phyloP scores from a whole-genome alignment of 1,140 invertebrate genomes.

The Ruditapes philippinarum region DNA sequence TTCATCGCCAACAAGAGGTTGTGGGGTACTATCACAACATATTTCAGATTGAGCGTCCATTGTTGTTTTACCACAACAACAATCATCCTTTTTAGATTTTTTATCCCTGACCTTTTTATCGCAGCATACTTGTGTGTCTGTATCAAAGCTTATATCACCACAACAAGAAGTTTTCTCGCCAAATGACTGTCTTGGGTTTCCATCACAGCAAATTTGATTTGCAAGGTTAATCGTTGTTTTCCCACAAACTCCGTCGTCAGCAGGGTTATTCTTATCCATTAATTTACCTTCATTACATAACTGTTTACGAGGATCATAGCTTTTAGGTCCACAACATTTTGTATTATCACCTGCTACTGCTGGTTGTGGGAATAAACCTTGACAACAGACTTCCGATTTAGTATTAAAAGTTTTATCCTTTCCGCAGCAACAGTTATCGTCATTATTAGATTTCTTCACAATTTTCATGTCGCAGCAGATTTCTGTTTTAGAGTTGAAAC shows the following conservation, averaged over 20 bases:
- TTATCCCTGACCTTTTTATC: conserved; percentile 54
- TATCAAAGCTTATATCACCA: conserved; percentile 49
- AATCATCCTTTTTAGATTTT: conserved; percentile 59
- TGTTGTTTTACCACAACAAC: conserved; percentile 62
- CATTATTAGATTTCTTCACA: conserved; percentile 30
- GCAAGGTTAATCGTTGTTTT: conserved; percentile 45
- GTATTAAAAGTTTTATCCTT: conserved; percentile 54
- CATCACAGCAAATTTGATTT: conserved; percentile 59
- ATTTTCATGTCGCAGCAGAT: conserved; percentile 57
- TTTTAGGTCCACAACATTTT: conserved; percentile 50
- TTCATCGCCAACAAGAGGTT: conserved; percentile 25
- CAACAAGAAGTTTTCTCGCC: conserved; percentile 56
- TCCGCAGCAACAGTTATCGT: conserved; percentile 65
- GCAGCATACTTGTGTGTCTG: conserved; percentile 51
- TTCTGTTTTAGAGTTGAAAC: conserved; percentile 43
- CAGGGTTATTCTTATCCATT: conserved; percentile 28
- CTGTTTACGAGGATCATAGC: conserved; percentile 45
- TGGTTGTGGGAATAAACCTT: conserved; percentile 55
- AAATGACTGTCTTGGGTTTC: conserved; percentile 11
- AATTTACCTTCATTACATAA: conserved; percentile 50
- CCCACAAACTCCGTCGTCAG: conserved; percentile 57
- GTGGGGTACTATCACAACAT: conserved; percentile 49
- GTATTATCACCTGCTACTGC: conserved; percentile 44
- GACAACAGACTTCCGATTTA: conserved; percentile 52
- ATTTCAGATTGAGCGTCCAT: conserved; percentile 57